Percentiles rank a stretch among this genome's conserved stretches.
Conservation (phyloP, 2,113 vertebrate genomes). For the Cepphus grylle region DNA sequence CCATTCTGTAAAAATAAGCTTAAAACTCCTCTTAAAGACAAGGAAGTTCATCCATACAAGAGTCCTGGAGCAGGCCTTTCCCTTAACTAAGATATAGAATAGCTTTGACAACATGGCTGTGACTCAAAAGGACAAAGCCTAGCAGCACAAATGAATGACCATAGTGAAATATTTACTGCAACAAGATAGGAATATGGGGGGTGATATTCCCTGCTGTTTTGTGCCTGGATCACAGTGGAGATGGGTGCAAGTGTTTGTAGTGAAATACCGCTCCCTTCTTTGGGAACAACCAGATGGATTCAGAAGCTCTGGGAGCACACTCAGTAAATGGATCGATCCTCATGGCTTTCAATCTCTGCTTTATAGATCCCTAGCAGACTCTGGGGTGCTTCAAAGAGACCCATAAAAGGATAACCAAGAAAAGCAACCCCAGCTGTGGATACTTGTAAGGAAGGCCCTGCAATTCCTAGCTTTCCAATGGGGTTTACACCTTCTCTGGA, state of each 20-base stretch:
- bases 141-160: neutral
- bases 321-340: neutral
- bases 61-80: neutral
- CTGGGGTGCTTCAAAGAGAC: neutral
- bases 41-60: neutral
- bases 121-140: neutral
- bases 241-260: neutral
- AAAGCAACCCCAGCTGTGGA: neutral
- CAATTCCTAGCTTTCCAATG: neutral
- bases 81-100: neutral
- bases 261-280: neutral
- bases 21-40: neutral
- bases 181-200: neutral
- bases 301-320: neutral
- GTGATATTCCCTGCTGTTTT: neutral
- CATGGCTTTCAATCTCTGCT: neutral
- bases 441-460: neutral
- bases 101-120: neutral
- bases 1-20: neutral
- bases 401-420: neutral
- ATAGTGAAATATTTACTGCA: neutral
- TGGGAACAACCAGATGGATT: neutral
- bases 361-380: neutral
- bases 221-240: neutral
- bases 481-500: neutral